These are phyloP conservation scores for Leptosomus discolor DNA, from an alignment of 2,113 vertebrate genomes.

Conservation along the genomic window DNA sequence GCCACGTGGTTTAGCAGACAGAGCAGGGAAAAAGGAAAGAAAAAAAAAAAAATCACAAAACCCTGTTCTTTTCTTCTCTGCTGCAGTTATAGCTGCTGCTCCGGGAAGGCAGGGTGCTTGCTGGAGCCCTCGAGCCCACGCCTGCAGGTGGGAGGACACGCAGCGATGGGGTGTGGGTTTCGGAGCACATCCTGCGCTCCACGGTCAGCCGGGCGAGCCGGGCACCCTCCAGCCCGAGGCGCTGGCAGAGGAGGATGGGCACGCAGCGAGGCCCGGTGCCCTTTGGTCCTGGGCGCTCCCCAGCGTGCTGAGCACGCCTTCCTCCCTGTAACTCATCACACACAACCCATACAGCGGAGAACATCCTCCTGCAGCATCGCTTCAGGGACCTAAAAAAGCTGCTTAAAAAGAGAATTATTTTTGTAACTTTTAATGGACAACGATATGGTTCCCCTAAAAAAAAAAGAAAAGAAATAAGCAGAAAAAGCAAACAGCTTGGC, in stretches of 20 bases:
- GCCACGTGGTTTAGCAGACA: accelerated
- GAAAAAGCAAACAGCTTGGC: not conserved
- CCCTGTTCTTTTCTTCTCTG: too few species aligned
- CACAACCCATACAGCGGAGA: accelerated
- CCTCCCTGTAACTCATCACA: not conserved
- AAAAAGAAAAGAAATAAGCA: not conserved
- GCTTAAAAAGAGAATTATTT: not conserved
- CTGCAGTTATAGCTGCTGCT: not conserved
- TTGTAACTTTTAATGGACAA: not conserved
- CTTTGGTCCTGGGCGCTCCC: not conserved
- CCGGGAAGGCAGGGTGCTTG: not conserved
- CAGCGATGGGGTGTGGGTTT: accelerated
- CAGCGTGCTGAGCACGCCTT: not conserved
- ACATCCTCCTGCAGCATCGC: not conserved
- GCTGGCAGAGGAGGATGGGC: accelerated
- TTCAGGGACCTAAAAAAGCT: not conserved
- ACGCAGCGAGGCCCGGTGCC: accelerated
- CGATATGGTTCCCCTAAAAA: not conserved
- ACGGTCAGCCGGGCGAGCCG: accelerated
- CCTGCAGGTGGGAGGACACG: not conserved
- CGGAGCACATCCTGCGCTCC: not conserved
- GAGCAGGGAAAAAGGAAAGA: accelerated
- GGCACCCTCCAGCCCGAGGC: not conserved
- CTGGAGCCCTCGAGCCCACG: accelerated
- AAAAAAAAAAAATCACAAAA: not conserved